Conservation (phyloP, 2,797 vertebrate genomes). For the Phyllotis vaccarum region DNA sequence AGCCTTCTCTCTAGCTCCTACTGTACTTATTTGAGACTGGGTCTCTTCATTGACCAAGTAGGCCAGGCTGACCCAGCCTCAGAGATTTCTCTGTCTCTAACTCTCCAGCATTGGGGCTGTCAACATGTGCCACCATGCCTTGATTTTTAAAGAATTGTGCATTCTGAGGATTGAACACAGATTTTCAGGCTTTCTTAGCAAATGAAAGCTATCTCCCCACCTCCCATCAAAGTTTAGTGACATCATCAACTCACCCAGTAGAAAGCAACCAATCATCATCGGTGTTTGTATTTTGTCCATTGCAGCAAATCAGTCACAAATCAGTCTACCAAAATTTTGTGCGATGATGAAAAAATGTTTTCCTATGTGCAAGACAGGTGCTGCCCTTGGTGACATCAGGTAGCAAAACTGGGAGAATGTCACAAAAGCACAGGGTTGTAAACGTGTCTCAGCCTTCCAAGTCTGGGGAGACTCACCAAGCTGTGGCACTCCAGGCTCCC, state of each 20-base stretch:
- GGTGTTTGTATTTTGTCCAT: too few species aligned
- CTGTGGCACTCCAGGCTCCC: not conserved
- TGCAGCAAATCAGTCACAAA: too few species aligned
- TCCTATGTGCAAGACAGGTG: not conserved
- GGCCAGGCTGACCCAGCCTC: not conserved
- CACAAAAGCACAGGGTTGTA: not conserved
- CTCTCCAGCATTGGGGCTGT: not conserved
- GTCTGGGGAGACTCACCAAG: not conserved
- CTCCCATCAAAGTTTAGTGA: not conserved
- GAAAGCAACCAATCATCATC: not conserved
- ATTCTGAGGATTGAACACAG: not conserved
- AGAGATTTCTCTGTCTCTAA: not conserved
- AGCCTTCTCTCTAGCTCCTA: not conserved
- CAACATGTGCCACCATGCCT: not conserved
- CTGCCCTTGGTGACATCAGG: not conserved
- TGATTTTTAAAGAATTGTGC: not conserved
- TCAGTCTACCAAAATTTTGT: not conserved
- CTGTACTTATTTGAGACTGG: not conserved
- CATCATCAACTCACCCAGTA: rapidly evolving
- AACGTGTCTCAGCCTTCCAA: not conserved
- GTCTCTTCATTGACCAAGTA: not conserved
- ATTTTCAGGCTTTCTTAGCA: not conserved
- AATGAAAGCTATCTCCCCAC: not conserved
- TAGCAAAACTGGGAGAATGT: not conserved
- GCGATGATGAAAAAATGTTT: not conserved